Conservation (phyloP, 1,140 invertebrate genomes). For the Nebria ingens region DNA sequence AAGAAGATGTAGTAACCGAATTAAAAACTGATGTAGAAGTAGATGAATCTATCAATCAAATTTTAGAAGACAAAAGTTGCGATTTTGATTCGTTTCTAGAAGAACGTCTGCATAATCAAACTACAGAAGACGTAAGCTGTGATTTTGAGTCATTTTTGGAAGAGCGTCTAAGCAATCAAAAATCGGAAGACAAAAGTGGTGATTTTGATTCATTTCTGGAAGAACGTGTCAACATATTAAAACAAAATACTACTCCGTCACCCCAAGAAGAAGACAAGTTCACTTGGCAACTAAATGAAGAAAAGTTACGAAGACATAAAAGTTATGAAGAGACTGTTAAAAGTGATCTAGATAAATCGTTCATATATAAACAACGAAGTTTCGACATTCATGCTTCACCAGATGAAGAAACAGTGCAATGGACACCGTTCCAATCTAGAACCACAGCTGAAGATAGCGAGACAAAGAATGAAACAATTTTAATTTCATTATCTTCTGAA, state of each 20-base stretch:
- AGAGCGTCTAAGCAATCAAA: no score
- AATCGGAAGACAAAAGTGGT: constrained; percentile 26
- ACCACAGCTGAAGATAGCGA: constrained; percentile 10
- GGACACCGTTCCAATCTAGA: not conserved
- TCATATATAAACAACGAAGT: constrained; percentile 1
- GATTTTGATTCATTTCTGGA: constrained; percentile 33
- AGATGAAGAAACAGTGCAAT: not conserved
- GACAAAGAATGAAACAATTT: constrained; percentile 8
- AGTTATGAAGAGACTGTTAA: constrained; percentile 1
- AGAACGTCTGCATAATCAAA: no score
- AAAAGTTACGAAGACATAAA: not conserved
- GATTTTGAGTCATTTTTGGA: no score
- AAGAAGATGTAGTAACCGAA: no score
- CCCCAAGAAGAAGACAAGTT: not conserved
- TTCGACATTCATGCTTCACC: not conserved
- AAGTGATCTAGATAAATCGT: not conserved
- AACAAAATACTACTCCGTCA: constrained; percentile 17
- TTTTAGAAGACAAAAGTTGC: constrained; percentile 26
- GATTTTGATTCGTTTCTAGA: constrained; percentile 32
- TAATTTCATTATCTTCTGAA: no score
- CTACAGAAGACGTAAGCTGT: no score
- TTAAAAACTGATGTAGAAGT: no score
- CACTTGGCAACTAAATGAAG: not conserved
- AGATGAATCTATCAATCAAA: no score
- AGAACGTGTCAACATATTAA: constrained; percentile 27